Evolutionary conservation across 2,888 invertebrate genomes (phyloP).

Genomic region (Holacanthella duospinosa): DNA sequence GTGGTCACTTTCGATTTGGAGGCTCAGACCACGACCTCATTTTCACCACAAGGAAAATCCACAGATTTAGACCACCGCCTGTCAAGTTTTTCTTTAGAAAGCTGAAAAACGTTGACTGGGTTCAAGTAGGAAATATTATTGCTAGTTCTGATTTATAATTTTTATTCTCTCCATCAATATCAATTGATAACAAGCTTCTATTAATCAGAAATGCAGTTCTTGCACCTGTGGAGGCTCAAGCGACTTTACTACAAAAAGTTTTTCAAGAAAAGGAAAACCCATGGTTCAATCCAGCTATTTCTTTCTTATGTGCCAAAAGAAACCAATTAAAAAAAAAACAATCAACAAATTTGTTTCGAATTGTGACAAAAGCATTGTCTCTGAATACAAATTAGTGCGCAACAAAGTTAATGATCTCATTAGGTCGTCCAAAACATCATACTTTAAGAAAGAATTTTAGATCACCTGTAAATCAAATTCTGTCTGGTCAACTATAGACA

Average conservation of each 20-base stretch:
- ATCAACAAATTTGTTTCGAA: neutral
- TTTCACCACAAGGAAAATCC: neutral
- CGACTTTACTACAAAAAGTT: neutral
- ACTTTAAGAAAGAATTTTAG: neutral
- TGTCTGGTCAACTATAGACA: neutral
- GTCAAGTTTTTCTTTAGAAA: neutral
- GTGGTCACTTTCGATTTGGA: neutral
- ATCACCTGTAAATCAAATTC: neutral
- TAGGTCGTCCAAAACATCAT: neutral
- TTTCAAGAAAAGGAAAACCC: neutral
- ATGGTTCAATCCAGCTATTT: neutral
- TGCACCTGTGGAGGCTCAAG: no score
- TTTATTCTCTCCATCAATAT: no score
- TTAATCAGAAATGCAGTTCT: no score
- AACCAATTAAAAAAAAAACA: neutral
- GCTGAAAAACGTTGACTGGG: neutral
- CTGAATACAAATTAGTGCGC: neutral
- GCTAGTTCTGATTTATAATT: no score
- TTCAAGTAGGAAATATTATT: neutral
- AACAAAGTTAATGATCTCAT: neutral
- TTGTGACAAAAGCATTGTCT: no score
- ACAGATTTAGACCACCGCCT: neutral
- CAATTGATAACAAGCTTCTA: no score
- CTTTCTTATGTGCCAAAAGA: neutral
- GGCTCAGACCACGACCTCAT: neutral